Percentiles rank a stretch among this genome's conserved stretches.
phyloP scores from a whole-genome alignment of 2,797 vertebrate species.

The Morus bassanus region DNA sequence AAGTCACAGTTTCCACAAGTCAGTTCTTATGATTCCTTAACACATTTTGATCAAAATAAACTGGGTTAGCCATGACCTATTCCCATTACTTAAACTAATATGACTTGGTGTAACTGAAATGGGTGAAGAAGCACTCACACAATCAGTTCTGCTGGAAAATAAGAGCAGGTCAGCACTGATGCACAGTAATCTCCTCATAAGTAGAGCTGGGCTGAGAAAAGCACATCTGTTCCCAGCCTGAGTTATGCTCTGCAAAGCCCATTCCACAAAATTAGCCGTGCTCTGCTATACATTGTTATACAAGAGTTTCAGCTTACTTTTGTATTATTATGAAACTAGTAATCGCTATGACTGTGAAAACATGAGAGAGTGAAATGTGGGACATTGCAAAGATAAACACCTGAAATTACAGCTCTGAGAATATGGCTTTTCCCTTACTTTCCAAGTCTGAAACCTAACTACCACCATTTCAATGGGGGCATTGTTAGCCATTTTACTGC shows the following conservation, averaged over 20 bases:
- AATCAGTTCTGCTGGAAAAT: slow-evolving; percentile 38
- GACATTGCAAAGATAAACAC: slow-evolving; percentile 37
- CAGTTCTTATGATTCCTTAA: neutral
- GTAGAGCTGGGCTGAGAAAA: slow-evolving; percentile 26
- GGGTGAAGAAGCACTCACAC: neutral
- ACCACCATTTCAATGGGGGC: neutral
- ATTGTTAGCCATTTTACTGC: slow-evolving; percentile 39
- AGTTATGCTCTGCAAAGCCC: neutral
- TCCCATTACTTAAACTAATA: neutral
- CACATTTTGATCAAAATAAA: neutral
- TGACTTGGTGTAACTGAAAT: neutral
- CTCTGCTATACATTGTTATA: neutral
- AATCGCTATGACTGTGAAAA: slow-evolving; percentile 7
- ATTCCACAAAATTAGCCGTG: slow-evolving; percentile 42
- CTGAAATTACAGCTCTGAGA: slow-evolving; percentile 30
- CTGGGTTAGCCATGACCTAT: neutral
- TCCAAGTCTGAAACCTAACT: slow-evolving; percentile 8
- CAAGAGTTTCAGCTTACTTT: slow-evolving; percentile 23
- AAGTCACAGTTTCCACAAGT: neutral
- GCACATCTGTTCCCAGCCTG: slow-evolving; percentile 30
- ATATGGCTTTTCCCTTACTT: slow-evolving; percentile 1
- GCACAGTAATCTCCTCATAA: slow-evolving; percentile 26
- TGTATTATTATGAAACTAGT: slow-evolving; percentile 26
- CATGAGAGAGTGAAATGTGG: neutral
- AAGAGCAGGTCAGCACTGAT: slow-evolving; percentile 25